Conservation (phyloP, 2,888 invertebrate genomes). For the Cabera pusaria region DNA sequence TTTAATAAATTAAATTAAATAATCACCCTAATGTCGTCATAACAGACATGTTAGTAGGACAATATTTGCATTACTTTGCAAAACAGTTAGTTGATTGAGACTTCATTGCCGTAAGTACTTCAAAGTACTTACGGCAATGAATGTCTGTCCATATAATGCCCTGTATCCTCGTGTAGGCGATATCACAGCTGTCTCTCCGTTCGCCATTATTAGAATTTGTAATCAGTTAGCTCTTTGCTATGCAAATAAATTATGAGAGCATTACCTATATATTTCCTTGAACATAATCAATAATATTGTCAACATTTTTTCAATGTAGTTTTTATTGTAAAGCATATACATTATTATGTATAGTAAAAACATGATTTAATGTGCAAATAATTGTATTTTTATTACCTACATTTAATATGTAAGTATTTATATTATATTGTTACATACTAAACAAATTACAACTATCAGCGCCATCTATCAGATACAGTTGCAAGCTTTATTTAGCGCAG, state of each 20-base stretch:
- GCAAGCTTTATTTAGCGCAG: constrained; percentile 36
- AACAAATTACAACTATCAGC: constrained; percentile 32
- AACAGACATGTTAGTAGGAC: too few relatives aligned
- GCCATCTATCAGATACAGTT: constrained; percentile 44
- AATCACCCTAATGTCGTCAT: too few relatives aligned
- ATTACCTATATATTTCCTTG: background rate
- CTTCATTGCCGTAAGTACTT: too few relatives aligned
- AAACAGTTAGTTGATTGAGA: too few relatives aligned
- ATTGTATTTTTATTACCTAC: too few relatives aligned
- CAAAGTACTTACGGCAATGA: too few relatives aligned
- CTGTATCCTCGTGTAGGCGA: constrained; percentile 26
- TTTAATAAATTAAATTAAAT: too few relatives aligned
- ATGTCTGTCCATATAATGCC: too few relatives aligned
- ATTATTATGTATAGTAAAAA: too few relatives aligned
- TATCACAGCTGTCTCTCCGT: constrained; percentile 29
- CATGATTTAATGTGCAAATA: too few relatives aligned
- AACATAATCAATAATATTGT: constrained; percentile 1
- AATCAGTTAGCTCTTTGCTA: constrained; percentile 19
- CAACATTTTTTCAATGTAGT: background rate
- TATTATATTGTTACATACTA: constrained; percentile 12
- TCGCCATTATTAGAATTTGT: constrained; percentile 27
- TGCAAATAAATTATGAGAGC: constrained; percentile 23
- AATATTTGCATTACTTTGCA: too few relatives aligned
- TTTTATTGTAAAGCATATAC: constrained; percentile 9
- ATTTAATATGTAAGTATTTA: too few relatives aligned